These are phyloP conservation scores for Pogonocichla stellata DNA, from an alignment of 2,113 vertebrate genomes.

Conservation along the genomic window DNA sequence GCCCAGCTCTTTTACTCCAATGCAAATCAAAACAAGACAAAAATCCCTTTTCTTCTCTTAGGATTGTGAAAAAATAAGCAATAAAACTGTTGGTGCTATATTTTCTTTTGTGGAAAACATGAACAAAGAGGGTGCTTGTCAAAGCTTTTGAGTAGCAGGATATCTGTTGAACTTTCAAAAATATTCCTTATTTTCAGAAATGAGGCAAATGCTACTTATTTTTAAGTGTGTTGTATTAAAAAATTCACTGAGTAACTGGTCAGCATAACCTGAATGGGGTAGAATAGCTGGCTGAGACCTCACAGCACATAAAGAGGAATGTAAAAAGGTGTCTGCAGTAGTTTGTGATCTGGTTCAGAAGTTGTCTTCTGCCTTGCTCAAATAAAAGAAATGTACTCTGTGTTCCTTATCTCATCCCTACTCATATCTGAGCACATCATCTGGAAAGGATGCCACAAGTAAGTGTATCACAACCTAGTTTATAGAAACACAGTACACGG, in stretches of 20 bases:
- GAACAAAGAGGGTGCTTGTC: neutral
- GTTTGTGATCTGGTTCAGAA: neutral
- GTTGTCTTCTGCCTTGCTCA: neutral
- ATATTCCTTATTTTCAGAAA: neutral
- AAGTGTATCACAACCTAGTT: conserved; percentile 34
- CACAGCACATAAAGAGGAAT: neutral
- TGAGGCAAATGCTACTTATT: neutral
- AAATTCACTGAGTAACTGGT: neutral
- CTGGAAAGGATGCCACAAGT: conserved; percentile 37
- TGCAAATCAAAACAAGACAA: neutral
- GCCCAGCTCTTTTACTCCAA: neutral
- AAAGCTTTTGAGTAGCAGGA: neutral
- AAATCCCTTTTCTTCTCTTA: neutral
- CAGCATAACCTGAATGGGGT: neutral
- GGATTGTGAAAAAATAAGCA: neutral
- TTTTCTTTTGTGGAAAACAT: neutral
- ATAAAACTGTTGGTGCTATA: neutral
- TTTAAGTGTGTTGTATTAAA: neutral
- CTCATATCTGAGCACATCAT: neutral
- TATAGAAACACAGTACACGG: conserved; percentile 12
- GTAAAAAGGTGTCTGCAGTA: neutral
- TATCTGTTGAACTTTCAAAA: neutral
- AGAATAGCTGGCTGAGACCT: neutral
- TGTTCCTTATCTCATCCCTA: neutral
- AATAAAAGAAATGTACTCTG: neutral